Conservation (phyloP, 2,888 invertebrate species). For the Apamea epomidion region DNA sequence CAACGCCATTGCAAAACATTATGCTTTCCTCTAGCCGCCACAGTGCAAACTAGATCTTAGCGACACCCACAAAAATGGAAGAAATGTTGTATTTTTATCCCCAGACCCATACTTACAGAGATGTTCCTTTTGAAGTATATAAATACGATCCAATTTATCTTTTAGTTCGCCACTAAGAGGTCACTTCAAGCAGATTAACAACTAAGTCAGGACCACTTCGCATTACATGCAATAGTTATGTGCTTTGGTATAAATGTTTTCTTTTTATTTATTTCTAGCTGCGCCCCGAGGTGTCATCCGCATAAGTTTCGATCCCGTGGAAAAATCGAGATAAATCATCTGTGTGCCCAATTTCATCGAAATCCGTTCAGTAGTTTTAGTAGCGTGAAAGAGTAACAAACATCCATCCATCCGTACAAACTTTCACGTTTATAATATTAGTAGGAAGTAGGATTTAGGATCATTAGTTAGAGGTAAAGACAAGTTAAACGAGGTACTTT, state of each 20-base stretch:
- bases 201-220: conserved; percentile 26
- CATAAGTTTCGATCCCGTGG: too few species aligned
- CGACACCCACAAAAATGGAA: background rate
- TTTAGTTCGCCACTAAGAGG: background rate
- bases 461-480: background rate
- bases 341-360: too few species aligned
- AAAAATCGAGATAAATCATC: too few species aligned
- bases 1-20: too few species aligned
- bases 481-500: background rate
- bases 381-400: too few species aligned
- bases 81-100: background rate
- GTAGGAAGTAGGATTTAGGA: background rate
- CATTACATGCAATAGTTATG: conserved; percentile 11
- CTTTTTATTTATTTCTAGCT: background rate
- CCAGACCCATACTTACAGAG: background rate
- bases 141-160: conserved; percentile 26
- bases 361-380: too few species aligned
- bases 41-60: background rate
- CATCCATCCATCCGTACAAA: too few species aligned
- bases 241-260: background rate
- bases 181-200: conserved; percentile 26
- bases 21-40: background rate
- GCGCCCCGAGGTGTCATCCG: too few species aligned
- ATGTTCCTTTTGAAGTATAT: conserved; percentile 16
- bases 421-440: too few species aligned